A percentile compares a stretch with the other conserved stretches of the same genome.
Evolutionary conservation across 2,113 vertebrate genomes (phyloP).

Genomic region (Noturus placidus): DNA sequence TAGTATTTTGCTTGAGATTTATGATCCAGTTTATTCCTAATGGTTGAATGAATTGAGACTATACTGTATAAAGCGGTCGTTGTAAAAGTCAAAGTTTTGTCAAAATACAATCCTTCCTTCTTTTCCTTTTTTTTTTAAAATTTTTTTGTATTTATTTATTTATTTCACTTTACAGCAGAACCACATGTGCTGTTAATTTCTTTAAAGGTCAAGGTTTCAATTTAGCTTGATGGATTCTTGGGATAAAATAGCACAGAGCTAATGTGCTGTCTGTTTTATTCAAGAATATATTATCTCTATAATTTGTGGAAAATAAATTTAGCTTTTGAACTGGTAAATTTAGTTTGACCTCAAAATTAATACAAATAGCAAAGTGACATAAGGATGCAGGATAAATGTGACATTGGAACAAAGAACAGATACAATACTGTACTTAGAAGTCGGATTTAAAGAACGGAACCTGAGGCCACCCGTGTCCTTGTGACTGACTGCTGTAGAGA

Average conservation of each 20-base stretch:
- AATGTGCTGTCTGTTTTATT: neutral
- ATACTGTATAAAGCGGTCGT: neutral
- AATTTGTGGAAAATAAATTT: neutral
- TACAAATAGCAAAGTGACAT: neutral
- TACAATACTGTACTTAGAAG: neutral
- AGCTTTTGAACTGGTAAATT: neutral
- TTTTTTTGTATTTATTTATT: too few species aligned
- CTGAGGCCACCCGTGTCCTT: neutral
- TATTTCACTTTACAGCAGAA: neutral
- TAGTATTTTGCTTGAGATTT: constrained; percentile 30
- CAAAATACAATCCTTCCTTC: neutral
- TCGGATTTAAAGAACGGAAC: neutral
- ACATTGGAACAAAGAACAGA: neutral
- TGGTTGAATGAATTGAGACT: constrained; percentile 20
- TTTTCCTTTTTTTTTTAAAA: too few species aligned
- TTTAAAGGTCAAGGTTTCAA: constrained; percentile 20
- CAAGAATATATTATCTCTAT: neutral
- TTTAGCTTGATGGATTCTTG: neutral
- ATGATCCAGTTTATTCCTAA: constrained; percentile 24
- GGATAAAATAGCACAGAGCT: neutral
- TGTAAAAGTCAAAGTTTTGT: constrained; percentile 10
- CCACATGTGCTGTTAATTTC: constrained; percentile 24
- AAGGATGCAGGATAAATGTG: neutral
- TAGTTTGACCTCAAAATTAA: neutral
- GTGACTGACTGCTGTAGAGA: constrained; percentile 41